A percentile compares a stretch with the other conserved stretches of the same genome.
Evolutionary conservation across 2,888 invertebrate species (phyloP).

Genomic region (Myopa testacea): DNA sequence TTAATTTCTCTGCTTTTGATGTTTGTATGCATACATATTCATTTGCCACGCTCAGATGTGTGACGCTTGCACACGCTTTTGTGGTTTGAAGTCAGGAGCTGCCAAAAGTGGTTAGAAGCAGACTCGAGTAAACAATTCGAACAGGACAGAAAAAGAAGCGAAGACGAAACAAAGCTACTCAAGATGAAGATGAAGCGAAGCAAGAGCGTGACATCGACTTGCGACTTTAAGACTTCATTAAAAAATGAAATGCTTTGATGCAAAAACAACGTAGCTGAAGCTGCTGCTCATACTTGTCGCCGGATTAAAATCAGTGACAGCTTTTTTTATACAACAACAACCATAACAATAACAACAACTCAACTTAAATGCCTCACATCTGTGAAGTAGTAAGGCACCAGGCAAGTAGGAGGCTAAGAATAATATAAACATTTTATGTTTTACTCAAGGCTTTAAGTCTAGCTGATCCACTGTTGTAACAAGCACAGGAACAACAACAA

Average conservation of each 20-base stretch:
- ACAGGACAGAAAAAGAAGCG: neutral
- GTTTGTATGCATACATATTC: neutral
- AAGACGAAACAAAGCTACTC: neutral
- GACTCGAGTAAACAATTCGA: neutral
- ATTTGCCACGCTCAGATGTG: conserved; percentile 12
- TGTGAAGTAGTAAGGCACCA: too few species aligned
- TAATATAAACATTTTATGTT: neutral
- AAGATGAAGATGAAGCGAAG: neutral
- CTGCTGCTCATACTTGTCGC: neutral
- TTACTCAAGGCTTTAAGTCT: neutral
- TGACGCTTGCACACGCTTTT: conserved; percentile 26
- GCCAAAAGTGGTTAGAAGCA: neutral
- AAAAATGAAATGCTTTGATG: neutral
- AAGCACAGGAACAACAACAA: too few species aligned
- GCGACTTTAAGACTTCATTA: neutral
- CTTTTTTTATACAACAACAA: neutral
- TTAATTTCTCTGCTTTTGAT: neutral
- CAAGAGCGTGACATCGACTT: conserved; percentile 20
- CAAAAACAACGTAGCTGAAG: neutral
- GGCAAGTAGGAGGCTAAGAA: too few species aligned
- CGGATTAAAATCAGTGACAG: conserved; percentile 19
- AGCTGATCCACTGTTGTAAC: neutral
- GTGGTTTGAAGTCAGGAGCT: conserved; percentile 17
- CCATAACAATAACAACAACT: neutral
- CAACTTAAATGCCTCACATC: neutral